Evolutionary conservation across 2,113 vertebrate species (phyloP).

Genomic region (Natator depressus): DNA sequence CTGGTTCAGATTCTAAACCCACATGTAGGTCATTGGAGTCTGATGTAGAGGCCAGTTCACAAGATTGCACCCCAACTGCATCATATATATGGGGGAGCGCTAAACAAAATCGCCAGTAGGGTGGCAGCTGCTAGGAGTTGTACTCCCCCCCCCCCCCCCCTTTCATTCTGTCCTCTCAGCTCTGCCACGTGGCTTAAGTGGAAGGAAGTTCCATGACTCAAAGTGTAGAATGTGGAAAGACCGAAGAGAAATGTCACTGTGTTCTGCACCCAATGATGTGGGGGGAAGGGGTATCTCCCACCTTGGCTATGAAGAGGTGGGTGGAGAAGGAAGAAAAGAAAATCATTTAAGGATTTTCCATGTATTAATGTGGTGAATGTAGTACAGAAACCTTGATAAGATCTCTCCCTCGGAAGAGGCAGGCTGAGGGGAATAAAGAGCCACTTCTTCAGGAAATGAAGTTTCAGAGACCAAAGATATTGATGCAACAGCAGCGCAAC

Average conservation of each 20-base stretch:
- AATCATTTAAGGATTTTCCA: not conserved
- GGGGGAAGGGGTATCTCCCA: not conserved
- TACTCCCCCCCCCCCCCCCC: fast-evolving
- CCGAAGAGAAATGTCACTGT: not conserved
- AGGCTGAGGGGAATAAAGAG: not conserved
- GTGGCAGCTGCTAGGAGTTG: not conserved
- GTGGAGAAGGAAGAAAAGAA: not conserved
- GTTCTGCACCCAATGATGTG: not conserved
- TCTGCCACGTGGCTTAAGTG: not conserved
- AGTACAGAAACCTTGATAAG: not conserved
- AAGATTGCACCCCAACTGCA: not conserved
- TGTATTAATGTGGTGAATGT: not conserved
- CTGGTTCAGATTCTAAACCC: not conserved
- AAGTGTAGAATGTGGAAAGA: not conserved
- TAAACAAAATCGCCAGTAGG: not conserved
- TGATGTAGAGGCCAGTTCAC: not conserved
- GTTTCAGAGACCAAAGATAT: not conserved
- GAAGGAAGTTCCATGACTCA: not conserved
- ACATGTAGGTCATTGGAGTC: not conserved
- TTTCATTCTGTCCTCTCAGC: not conserved
- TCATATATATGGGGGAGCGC: not conserved
- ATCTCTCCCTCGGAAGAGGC: not conserved
- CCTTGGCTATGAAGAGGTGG: not conserved
- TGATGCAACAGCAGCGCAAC: not conserved
- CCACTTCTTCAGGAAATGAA: not conserved